A percentile compares a stretch with the other conserved stretches of the same genome.
These are phyloP conservation scores for Trinorchestia longiramus DNA, from an alignment of 1,140 invertebrate genomes.

Conservation along the genomic window DNA sequence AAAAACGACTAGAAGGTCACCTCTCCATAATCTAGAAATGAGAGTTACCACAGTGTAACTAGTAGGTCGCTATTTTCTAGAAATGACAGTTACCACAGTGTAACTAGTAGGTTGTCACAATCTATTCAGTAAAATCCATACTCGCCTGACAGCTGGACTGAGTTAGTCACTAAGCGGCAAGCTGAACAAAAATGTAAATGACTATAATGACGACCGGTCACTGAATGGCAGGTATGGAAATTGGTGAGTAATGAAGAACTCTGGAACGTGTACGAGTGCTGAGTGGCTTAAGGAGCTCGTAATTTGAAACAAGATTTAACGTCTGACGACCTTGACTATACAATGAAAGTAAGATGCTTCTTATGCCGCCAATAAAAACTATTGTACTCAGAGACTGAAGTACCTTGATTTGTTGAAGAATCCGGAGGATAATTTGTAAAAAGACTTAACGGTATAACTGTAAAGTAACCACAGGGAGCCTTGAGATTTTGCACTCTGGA, in stretches of 20 bases:
- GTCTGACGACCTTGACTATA: not conserved
- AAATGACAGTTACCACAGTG: not conserved
- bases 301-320: not conserved
- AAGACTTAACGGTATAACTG: not conserved
- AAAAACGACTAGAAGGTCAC: no score
- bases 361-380: not conserved
- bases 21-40: not conserved
- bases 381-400: not conserved
- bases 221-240: not conserved
- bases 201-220: not conserved
- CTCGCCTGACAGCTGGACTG: not conserved
- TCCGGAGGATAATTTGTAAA: not conserved
- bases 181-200: not conserved
- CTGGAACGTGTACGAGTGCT: not conserved
- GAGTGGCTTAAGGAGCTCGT: not conserved
- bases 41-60: not conserved
- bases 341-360: not conserved
- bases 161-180: not conserved
- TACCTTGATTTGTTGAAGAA: not conserved
- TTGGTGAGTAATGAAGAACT: not conserved
- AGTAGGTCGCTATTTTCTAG: not conserved
- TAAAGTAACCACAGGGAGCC: not conserved
- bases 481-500: not conserved
- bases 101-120: not conserved
- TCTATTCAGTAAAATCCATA: not conserved